Evolutionary conservation across 2,113 vertebrate genomes (phyloP).

Genomic region (Xiphorhynchus elegans): DNA sequence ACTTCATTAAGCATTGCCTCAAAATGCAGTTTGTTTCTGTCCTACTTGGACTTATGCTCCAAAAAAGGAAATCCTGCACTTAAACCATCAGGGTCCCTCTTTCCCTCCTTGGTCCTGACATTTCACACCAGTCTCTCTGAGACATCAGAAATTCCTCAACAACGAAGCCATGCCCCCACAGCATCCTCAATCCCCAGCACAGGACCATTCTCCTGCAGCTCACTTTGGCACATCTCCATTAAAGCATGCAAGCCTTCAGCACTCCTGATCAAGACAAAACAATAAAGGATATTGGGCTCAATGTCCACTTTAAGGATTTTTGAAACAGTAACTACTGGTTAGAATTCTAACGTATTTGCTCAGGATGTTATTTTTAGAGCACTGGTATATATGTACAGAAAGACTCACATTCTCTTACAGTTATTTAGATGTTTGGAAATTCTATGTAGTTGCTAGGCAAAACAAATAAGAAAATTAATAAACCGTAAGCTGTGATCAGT

Average conservation of each 20-base stretch:
- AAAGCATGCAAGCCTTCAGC: neutral
- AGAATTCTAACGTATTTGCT: neutral
- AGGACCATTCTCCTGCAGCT: neutral
- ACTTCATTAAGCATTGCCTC: neutral
- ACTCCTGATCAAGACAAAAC: neutral
- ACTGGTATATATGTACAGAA: neutral
- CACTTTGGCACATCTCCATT: neutral
- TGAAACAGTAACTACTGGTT: neutral
- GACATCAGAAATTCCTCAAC: neutral
- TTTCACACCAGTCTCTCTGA: neutral
- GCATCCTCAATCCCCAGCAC: neutral
- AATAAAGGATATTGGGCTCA: neutral
- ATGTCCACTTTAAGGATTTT: neutral
- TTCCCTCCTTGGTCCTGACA: neutral
- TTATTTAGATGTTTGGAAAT: neutral
- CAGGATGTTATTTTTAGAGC: neutral
- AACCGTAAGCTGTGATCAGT: neutral
- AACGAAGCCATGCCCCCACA: neutral
- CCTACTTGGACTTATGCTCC: neutral
- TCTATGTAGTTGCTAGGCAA: neutral
- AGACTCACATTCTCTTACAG: neutral
- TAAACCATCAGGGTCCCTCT: neutral
- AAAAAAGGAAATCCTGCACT: neutral
- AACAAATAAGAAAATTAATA: neutral
- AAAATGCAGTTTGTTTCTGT: neutral